Conservation (phyloP, 2,113 vertebrate species). For the Myiagra hebetior region DNA sequence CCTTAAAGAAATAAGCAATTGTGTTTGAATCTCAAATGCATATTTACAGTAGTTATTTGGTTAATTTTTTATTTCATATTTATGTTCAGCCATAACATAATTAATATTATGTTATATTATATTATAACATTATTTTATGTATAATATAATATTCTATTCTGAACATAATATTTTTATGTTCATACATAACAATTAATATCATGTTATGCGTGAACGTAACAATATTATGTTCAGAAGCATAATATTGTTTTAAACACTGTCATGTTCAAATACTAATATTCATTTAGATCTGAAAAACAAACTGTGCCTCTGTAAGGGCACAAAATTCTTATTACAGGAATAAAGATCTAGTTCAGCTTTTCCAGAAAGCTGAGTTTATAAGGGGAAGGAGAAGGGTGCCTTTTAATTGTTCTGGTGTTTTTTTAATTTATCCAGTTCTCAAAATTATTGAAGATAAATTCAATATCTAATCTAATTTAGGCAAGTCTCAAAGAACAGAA, state of each 20-base stretch:
- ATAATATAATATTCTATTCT: too few relatives aligned
- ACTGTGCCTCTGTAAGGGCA: not conserved
- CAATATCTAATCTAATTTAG: not conserved
- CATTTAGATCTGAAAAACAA: not conserved
- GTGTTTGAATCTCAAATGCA: not conserved
- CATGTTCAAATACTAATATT: not conserved
- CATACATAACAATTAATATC: too few relatives aligned
- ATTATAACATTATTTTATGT: too few relatives aligned
- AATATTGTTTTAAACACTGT: not conserved
- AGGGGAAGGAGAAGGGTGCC: not conserved
- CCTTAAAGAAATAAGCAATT: not conserved
- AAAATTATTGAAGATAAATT: not conserved
- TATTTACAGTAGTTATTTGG: not conserved
- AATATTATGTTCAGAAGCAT: not conserved
- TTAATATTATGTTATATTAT: too few relatives aligned
- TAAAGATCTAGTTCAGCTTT: not conserved
- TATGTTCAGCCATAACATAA: not conserved
- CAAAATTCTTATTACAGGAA: not conserved
- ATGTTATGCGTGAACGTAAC: too few relatives aligned
- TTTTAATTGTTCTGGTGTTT: not conserved
- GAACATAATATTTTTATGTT: too few relatives aligned
- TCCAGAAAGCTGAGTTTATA: not conserved
- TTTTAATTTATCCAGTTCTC: not conserved
- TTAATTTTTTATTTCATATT: not conserved
- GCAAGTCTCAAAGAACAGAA: not conserved